Conservation (phyloP, 2,888 invertebrate genomes). For the Uropetala carovei region DNA sequence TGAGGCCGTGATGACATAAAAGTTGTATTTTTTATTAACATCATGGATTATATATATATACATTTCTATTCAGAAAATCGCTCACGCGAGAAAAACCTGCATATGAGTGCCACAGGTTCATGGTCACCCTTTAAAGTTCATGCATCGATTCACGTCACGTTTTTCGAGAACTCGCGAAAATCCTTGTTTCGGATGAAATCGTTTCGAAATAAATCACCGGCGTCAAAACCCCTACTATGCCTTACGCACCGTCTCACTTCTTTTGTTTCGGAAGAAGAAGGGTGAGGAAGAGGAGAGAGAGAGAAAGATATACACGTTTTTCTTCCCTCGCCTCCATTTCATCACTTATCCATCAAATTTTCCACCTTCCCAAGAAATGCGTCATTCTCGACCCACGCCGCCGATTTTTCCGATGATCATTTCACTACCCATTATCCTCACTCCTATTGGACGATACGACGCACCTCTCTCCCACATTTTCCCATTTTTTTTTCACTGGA, state of each 20-base stretch:
- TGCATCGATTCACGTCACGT: neutral
- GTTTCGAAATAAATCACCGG: neutral
- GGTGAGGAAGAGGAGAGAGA: neutral
- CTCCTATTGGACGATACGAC: slow-evolving; percentile 14
- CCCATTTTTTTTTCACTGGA: neutral
- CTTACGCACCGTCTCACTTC: neutral
- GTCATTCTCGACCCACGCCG: slow-evolving; percentile 15
- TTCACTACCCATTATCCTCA: slow-evolving; percentile 51
- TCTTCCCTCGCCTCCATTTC: slow-evolving; percentile 1
- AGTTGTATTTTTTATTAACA: too few relatives aligned
- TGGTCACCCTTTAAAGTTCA: neutral
- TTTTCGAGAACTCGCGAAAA: neutral
- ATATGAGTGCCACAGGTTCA: too few relatives aligned
- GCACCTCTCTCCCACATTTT: neutral
- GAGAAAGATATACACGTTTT: neutral
- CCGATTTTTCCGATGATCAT: slow-evolving; percentile 56
- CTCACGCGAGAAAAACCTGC: too few relatives aligned
- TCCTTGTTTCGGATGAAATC: neutral
- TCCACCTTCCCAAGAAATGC: slow-evolving; percentile 49
- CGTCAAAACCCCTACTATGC: neutral
- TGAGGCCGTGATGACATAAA: too few relatives aligned
- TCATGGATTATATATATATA: too few relatives aligned
- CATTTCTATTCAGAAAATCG: too few relatives aligned
- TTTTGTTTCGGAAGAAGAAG: neutral
- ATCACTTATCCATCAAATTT: slow-evolving; percentile 58